phyloP scores from a whole-genome alignment of 2,113 vertebrate genomes.

The Sylvietta virens region DNA sequence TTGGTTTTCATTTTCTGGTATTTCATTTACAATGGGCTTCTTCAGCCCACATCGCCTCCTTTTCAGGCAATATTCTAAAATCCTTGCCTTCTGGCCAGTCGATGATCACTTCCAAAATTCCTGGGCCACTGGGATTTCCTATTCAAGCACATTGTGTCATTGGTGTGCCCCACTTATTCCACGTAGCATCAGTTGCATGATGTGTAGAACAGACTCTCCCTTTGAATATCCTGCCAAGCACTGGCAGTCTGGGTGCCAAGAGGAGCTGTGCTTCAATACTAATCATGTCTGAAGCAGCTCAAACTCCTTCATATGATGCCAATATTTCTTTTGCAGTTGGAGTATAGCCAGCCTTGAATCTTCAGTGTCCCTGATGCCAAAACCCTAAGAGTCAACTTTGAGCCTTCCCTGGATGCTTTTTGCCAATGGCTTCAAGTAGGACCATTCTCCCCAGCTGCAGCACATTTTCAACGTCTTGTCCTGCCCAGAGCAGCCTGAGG shows the following conservation, averaged over 20 bases:
- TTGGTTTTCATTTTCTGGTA: background rate
- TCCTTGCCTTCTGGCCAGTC: background rate
- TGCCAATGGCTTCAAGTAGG: background rate
- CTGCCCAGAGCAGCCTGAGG: background rate
- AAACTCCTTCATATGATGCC: background rate
- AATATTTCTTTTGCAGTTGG: background rate
- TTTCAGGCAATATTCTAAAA: background rate
- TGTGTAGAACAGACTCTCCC: background rate
- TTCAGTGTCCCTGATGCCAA: background rate
- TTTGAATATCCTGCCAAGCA: background rate
- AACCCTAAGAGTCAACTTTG: background rate
- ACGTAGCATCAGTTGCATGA: background rate
- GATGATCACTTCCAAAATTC: background rate
- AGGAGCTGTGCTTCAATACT: background rate
- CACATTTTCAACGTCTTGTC: background rate
- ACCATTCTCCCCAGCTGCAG: background rate
- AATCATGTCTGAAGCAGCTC: background rate
- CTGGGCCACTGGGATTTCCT: background rate
- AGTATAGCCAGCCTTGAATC: background rate
- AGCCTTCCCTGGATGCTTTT: background rate
- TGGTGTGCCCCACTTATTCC: accelerated
- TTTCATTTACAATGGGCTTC: background rate
- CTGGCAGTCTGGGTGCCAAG: background rate
- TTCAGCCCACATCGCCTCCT: background rate
- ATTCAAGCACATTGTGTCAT: background rate